A percentile compares a stretch with the other conserved stretches of the same genome.
Evolutionary conservation across 2,113 vertebrate species (phyloP).

Genomic region (Myanophis thanlyinensis): DNA sequence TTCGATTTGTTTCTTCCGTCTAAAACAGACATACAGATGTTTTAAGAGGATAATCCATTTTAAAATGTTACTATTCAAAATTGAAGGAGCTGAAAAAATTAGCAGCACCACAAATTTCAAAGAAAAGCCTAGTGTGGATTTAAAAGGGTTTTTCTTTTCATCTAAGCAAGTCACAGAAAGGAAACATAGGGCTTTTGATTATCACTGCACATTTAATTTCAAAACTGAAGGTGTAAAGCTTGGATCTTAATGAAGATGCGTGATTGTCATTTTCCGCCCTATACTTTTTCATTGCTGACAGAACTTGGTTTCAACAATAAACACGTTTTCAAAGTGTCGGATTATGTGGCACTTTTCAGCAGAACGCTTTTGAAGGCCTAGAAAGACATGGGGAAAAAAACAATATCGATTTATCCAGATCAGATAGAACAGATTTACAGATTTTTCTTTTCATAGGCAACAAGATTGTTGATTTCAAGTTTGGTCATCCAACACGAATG

Average conservation of each 20-base stretch:
- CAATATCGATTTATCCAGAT: background rate
- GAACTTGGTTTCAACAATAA: conserved; percentile 89
- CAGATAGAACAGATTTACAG: background rate
- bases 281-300: conserved; percentile 77
- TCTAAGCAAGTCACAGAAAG: conserved; percentile 71
- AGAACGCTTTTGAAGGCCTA: conserved; percentile 87
- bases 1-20: conserved; percentile 58
- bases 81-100: conserved; percentile 45
- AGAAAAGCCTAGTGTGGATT: conserved; percentile 60
- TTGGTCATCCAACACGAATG: background rate
- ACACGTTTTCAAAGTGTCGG: conserved; percentile 90
- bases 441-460: too few relatives aligned
- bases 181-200: conserved; percentile 78
- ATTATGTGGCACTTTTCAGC: conserved; percentile 85
- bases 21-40: conserved; percentile 52
- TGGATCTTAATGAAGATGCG: conserved; percentile 53
- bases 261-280: conserved; percentile 43
- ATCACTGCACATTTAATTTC: conserved; percentile 68
- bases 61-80: conserved; percentile 21
- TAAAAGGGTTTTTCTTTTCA: conserved; percentile 31
- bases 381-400: conserved; percentile 5
- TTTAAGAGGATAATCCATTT: conserved; percentile 52
- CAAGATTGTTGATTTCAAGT: background rate
- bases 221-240: conserved; percentile 56
- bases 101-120: conserved; percentile 46